These are phyloP conservation scores for Oryzias javanicus DNA, from an alignment of 2,113 vertebrate genomes.

Conservation along the genomic window DNA sequence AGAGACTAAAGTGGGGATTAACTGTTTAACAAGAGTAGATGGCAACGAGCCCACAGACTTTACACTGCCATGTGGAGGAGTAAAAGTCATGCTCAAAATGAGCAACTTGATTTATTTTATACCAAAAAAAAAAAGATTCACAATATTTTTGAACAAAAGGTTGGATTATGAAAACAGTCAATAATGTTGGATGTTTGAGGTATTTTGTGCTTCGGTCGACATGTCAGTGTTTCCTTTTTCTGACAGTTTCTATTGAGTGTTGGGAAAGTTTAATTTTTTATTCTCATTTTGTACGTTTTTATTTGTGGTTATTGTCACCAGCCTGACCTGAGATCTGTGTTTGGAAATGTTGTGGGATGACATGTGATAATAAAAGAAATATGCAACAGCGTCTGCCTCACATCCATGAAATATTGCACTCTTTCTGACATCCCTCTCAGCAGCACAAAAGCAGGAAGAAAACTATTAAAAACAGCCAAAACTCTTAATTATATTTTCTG, in stretches of 20 bases:
- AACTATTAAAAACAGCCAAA: neutral
- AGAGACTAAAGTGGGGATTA: constrained; percentile 29
- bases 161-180: constrained; percentile 66
- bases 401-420: constrained; percentile 20
- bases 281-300: constrained; percentile 68
- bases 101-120: constrained; percentile 68
- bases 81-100: constrained; percentile 58
- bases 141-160: constrained; percentile 70
- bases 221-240: constrained; percentile 55
- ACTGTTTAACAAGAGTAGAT: constrained; percentile 48
- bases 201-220: constrained; percentile 58
- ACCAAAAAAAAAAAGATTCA: constrained; percentile 46
- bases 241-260: constrained; percentile 62
- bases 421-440: too few relatives aligned
- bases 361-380: constrained; percentile 77
- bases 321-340: constrained; percentile 60
- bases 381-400: constrained; percentile 59
- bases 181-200: constrained; percentile 66
- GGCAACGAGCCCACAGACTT: constrained; percentile 62
- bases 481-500: neutral
- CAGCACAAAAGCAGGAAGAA: too few relatives aligned
- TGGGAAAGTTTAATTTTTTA: constrained; percentile 50
- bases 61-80: constrained; percentile 70
- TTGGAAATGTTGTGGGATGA: constrained; percentile 72
- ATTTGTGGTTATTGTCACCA: constrained; percentile 68